Conservation (phyloP, 2,888 invertebrate species). For the Drosophila meridiana region DNA sequence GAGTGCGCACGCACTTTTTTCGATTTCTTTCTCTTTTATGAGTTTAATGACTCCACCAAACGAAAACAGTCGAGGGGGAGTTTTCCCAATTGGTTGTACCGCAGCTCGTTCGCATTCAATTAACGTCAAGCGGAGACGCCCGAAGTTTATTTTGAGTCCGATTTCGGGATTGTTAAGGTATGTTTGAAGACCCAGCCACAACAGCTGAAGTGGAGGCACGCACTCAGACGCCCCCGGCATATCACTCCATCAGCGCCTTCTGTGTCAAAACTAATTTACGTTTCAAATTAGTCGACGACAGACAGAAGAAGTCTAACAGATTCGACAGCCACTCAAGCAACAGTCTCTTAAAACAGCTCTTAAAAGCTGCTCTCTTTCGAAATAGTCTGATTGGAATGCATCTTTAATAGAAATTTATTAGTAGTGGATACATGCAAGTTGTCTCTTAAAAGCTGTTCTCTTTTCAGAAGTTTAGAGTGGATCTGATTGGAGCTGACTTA, state of each 20-base stretch:
- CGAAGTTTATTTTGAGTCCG: conserved; percentile 34
- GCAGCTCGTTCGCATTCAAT: conserved; percentile 73
- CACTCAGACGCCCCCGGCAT: not conserved
- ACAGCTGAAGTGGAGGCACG: not conserved
- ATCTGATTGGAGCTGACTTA: conserved; percentile 1
- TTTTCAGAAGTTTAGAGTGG: not conserved
- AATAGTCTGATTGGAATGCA: not conserved
- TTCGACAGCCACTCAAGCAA: conserved; percentile 33
- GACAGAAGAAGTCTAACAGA: conserved; percentile 39
- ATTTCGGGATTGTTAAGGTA: conserved; percentile 27
- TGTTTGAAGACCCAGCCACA: conserved; percentile 18
- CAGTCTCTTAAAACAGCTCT: conserved; percentile 1
- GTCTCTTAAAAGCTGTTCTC: conserved; percentile 14
- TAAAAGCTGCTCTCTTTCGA: not conserved
- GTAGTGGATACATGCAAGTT: conserved; percentile 13
- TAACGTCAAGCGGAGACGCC: conserved; percentile 58
- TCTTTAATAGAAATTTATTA: not conserved
- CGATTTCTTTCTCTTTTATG: conserved; percentile 59
- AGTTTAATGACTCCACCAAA: conserved; percentile 71
- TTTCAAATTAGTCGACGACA: conserved; percentile 53
- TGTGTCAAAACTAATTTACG: conserved; percentile 70
- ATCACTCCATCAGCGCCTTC: conserved; percentile 64
- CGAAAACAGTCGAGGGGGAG: conserved; percentile 36
- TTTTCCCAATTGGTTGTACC: conserved; percentile 29
- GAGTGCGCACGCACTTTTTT: conserved; percentile 65